phyloP scores from a whole-genome alignment of 2,888 invertebrate species.

The Xylota sylvarum region DNA sequence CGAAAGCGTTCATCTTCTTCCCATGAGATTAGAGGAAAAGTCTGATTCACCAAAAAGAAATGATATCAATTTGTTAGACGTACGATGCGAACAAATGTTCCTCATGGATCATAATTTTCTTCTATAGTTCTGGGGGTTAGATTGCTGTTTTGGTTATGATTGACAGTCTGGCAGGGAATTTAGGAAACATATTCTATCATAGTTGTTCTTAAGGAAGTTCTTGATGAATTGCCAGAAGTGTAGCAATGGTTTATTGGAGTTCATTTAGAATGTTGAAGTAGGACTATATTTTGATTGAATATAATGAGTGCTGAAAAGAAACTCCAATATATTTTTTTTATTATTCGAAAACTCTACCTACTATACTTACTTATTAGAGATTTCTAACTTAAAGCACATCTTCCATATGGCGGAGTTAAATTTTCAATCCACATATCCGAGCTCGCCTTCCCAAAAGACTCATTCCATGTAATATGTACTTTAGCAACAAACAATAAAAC shows the following conservation, averaged over 20 bases:
- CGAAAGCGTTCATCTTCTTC: constrained; percentile 50
- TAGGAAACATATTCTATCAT: not conserved
- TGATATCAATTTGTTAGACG: constrained; percentile 51
- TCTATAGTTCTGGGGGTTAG: not conserved
- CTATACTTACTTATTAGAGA: too few relatives aligned
- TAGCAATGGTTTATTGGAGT: not conserved
- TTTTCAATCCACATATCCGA: not conserved
- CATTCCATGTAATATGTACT: constrained; percentile 11
- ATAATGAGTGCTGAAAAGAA: not conserved
- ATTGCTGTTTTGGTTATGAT: constrained; percentile 1
- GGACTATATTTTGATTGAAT: not conserved
- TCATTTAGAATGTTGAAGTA: too few relatives aligned
- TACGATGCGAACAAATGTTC: constrained; percentile 48
- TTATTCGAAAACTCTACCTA: not conserved
- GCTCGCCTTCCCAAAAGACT: not conserved
- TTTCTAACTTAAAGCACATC: not conserved
- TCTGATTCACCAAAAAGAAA: constrained; percentile 43
- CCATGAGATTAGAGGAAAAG: constrained; percentile 48
- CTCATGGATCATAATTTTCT: constrained; percentile 42
- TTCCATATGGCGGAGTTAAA: not conserved
- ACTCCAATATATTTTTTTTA: too few relatives aligned
- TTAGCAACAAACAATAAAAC: constrained; percentile 39
- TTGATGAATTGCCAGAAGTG: constrained; percentile 24
- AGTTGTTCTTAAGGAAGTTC: constrained; percentile 7
- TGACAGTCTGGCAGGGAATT: constrained; percentile 9